Base-by-base conservation (phyloP, 2,113 vertebrate genomes). In the Ammodytes dubius region DNA sequence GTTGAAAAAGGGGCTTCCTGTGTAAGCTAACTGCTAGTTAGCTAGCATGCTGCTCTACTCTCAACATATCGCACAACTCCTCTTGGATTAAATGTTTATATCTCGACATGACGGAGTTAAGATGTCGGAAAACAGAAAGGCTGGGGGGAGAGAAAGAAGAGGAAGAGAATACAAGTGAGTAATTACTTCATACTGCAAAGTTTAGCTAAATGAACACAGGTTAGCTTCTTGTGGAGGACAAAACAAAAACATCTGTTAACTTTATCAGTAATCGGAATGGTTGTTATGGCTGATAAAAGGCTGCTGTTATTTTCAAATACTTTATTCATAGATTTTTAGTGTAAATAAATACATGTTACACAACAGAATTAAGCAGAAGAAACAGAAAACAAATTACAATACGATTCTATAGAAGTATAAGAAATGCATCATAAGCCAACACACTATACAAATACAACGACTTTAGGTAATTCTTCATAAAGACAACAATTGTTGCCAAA, bases 31-130 rank as follows among this genome's bases (percentile, higher is more conserved):
- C 64, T 1, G 60, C 63, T 70, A 0, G 79, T 60, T 70, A 83
- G 95, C 93, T 96, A 90, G 96, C 96, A 86, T 95, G 91, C 95
- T 77, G 84, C 76, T 57, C 57, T 27, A 27, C 27, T 35, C 59
- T 46, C 59, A 9, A 39, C 72, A 49, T 46, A 35, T 0, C 43
- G 17, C 19, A 37, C 37, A 14, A 19, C 14, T 50, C 39, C 56
- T 74, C 45, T 40, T 2, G 19, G 49, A 69, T 65, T 89, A 50
- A 77, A 27, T 27, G 27, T 27, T 53, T 81, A 64, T 0, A 54
- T 52, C 52, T 66, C 86, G 78, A 87, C 87, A 95, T 95, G 94
- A 86, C 89, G 37, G 93, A 89, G 37, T 42, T 94, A 66, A 91
- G 84, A 85, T 89, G 90, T 63, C 88, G 91, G 4, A 91, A 83